These are phyloP conservation scores for Loxodonta africana DNA, from an alignment of 2,113 vertebrate genomes.

Conservation along the genomic window DNA sequence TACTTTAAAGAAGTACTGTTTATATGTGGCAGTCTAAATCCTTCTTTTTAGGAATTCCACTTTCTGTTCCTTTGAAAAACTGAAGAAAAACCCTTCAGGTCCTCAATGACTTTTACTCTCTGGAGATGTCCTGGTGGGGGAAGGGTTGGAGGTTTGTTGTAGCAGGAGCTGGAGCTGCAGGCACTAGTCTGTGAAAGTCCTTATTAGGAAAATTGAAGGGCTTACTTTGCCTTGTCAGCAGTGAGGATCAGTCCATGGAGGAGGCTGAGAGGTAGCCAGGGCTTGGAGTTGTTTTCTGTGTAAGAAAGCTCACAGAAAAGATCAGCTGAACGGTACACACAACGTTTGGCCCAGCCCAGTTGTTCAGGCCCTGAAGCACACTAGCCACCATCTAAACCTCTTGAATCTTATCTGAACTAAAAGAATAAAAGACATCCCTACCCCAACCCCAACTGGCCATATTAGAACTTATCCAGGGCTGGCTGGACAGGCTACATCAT, in stretches of 20 bases:
- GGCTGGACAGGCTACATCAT: neutral
- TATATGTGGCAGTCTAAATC: neutral
- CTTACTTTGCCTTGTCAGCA: neutral
- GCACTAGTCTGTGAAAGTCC: neutral
- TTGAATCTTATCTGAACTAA: neutral
- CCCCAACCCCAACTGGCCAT: neutral
- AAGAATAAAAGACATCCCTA: neutral
- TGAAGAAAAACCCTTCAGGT: neutral
- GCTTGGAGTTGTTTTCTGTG: slow-evolving; percentile 7
- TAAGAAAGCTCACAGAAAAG: neutral
- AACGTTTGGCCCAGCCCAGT: neutral
- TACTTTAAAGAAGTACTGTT: neutral
- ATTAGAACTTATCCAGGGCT: neutral
- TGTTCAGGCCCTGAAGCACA: neutral
- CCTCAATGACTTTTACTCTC: neutral
- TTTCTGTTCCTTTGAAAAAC: slow-evolving; percentile 16
- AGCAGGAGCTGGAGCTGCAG: neutral
- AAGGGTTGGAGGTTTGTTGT: neutral
- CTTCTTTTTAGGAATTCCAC: neutral
- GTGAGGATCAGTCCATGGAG: neutral
- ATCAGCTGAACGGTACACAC: neutral
- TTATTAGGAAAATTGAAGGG: slow-evolving; percentile 68
- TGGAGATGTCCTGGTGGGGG: neutral
- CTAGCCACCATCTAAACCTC: neutral
- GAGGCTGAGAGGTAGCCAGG: neutral